A percentile compares a stretch with the other conserved stretches of the same genome.
These are phyloP conservation scores for Nycticebus coucang DNA, from an alignment of 2,113 vertebrate genomes.

Conservation along the genomic window DNA sequence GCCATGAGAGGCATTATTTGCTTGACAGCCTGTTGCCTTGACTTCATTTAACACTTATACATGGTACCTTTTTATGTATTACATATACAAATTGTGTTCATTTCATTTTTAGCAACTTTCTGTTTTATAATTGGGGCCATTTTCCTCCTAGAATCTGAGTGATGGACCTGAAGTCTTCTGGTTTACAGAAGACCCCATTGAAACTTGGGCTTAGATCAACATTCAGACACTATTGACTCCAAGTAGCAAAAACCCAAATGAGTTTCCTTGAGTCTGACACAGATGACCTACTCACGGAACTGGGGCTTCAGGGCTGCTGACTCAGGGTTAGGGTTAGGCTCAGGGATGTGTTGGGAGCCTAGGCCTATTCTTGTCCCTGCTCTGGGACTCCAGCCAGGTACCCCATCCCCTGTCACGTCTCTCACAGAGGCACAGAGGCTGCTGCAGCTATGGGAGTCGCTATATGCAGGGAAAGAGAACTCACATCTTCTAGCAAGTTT, in stretches of 20 bases:
- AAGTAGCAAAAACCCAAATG: too few relatives aligned
- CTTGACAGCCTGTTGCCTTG: fast-evolving
- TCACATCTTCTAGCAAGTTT: background rate
- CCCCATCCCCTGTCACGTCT: background rate
- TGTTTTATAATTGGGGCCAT: background rate
- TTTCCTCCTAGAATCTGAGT: background rate
- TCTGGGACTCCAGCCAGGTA: background rate
- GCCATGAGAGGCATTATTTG: fast-evolving
- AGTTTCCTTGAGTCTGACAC: background rate
- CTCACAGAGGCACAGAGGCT: background rate
- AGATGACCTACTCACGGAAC: too few relatives aligned
- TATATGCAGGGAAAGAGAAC: background rate
- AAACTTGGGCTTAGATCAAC: background rate
- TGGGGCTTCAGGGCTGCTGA: background rate
- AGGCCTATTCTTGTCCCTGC: background rate
- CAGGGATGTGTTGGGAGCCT: fast-evolving
- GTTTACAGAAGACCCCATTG: background rate
- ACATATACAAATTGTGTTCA: fast-evolving
- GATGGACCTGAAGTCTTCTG: background rate
- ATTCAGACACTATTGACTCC: background rate
- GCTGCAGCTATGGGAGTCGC: background rate
- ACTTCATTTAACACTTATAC: too few relatives aligned
- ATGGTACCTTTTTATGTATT: background rate
- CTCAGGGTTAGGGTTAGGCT: background rate
- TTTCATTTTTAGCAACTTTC: background rate